Evolutionary conservation across 1,140 invertebrate species (phyloP), one percentile per base, ranked within the genome.

Genomic region (Tetragonula clypearis): DNA sequence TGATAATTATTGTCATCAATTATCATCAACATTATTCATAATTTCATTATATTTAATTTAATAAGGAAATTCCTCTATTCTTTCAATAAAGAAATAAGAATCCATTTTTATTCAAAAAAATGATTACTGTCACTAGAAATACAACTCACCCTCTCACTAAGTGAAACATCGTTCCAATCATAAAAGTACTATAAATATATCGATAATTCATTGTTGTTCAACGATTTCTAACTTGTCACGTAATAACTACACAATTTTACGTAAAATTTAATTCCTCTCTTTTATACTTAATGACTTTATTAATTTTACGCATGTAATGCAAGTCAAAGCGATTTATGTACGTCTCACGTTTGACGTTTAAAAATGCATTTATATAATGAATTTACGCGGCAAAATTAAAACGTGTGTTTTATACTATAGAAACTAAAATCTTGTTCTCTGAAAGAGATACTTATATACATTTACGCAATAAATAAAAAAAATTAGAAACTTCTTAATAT

Each of bases 121-220:
- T 73, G 11, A 17, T 26, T 26, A 2, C 14, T 74, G 6, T 55
- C 19, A 55, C 30, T 5, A 76, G 41, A 76, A 30, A n/a, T 56
- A 66, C 19, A 30, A 82, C 81, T 82, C 14, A 82, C 81, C 62
- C 81, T 2, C 15, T 76, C 58, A 21, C 23, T 26, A 35, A n/a
- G 56, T 8, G 23, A 2, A 76, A 56, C 12, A 23, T 17, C 21
- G 19, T 68, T 21, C 19, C 14, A 49, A 68, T 15, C 9, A 53
- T 12, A 66, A 77, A 26, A 21, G 30, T 68, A 9, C 19, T 14
- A 68, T 11, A 76, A 56, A 77, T 68, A 35, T 21, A 58, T 68
- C 49, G 14, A 19, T 49, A 68, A 68, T 56, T 77, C 73, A 82
- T 82, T 60, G 15, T 58, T 17, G 15, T 17, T 53, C 0, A 66